Conservation (phyloP, 2,888 invertebrate species). For the Harpalus rubripes region DNA sequence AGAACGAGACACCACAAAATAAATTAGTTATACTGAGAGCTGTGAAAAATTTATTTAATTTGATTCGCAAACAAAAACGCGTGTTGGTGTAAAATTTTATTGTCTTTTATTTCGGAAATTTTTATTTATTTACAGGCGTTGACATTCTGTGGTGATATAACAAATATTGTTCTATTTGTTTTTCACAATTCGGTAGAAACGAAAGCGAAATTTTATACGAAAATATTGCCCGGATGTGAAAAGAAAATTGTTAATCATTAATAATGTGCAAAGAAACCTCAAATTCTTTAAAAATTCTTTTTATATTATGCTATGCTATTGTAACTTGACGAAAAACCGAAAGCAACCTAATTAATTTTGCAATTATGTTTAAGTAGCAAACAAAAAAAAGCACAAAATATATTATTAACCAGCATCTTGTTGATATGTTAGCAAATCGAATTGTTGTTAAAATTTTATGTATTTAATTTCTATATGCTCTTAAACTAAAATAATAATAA, state of each 20-base stretch:
- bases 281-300: too few species aligned
- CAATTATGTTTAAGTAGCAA: conserved; percentile 13
- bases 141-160: too few species aligned
- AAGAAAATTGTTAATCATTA: too few species aligned
- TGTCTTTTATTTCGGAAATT: background rate
- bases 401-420: conserved; percentile 3
- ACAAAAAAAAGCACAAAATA: background rate
- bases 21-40: background rate
- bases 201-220: too few species aligned
- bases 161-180: too few species aligned
- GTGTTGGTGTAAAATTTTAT: conserved; percentile 3
- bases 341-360: conserved; percentile 14
- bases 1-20: background rate
- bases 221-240: too few species aligned
- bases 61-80: background rate
- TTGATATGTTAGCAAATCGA: background rate
- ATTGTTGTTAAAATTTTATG: conserved; percentile 2
- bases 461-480: background rate
- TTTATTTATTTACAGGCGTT: background rate
- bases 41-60: background rate
- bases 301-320: too few species aligned
- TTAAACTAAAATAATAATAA: too few species aligned
- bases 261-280: too few species aligned
- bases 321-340: conserved; percentile 1
- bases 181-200: too few species aligned